Conservation (phyloP, 2,113 vertebrate genomes). For the Corydoras maculifer region DNA sequence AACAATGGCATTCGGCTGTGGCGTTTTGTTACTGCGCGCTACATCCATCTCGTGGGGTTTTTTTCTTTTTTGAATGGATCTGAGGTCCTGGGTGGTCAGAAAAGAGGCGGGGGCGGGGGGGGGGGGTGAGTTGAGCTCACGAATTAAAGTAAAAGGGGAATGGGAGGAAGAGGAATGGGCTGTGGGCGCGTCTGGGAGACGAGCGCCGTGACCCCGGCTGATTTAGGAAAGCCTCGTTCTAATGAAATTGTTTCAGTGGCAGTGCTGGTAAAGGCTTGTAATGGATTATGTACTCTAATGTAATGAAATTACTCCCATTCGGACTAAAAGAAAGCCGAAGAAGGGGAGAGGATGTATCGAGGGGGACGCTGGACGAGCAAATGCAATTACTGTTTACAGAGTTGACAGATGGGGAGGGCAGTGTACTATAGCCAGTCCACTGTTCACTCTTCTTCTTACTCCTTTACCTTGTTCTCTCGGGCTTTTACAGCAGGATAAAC, state of each 20-base stretch:
- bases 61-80: too few species aligned
- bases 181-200: conserved; percentile 64
- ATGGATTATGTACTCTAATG: conserved; percentile 99
- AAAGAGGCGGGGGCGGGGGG: background rate
- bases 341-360: conserved; percentile 45
- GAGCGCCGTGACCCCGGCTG: conserved; percentile 86
- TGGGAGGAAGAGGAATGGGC: conserved; percentile 55
- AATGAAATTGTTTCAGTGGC: conserved; percentile 99
- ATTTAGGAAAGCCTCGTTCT: conserved; percentile 98
- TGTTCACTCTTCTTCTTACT: conserved; percentile 42
- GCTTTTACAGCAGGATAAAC: conserved; percentile 22
- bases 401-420: conserved; percentile 85
- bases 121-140: conserved; percentile 48
- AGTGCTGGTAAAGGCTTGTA: conserved; percentile 99
- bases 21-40: conserved; percentile 40
- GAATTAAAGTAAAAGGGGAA: conserved; percentile 86
- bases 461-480: conserved; percentile 18
- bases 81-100: too few species aligned
- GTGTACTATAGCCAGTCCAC: conserved; percentile 60
- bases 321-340: conserved; percentile 76
- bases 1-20: conserved; percentile 39
- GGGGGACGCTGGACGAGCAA: conserved; percentile 53
- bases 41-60: conserved; percentile 30
- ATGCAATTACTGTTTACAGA: conserved; percentile 99
- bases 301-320: conserved; percentile 99